A percentile compares a stretch with the other conserved stretches of the same genome.
Evolutionary conservation across 2,113 vertebrate genomes (phyloP).

Genomic region (Zosterops pallidus): DNA sequence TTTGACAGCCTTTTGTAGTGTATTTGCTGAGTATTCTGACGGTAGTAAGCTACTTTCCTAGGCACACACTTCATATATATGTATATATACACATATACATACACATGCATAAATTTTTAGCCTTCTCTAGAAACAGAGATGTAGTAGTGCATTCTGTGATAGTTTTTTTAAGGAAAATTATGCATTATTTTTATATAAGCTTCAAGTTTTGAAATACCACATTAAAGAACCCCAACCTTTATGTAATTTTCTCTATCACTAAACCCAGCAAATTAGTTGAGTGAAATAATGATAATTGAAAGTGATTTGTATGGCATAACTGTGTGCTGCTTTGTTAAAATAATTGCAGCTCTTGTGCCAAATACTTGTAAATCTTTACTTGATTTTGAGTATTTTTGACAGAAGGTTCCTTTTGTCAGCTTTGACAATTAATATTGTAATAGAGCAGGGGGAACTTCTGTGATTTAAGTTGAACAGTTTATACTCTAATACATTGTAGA

Average conservation of each 20-base stretch:
- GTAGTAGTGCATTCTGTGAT: neutral
- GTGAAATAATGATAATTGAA: neutral
- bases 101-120: neutral
- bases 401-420: conserved; percentile 1
- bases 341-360: conserved; percentile 8
- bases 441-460: neutral
- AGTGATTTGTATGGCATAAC: neutral
- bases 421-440: conserved; percentile 54
- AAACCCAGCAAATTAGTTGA: neutral
- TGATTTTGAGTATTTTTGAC: conserved; percentile 56
- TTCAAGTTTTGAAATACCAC: neutral
- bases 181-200: neutral
- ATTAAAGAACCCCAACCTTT: neutral
- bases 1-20: neutral
- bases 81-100: fast-evolving
- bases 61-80: no score
- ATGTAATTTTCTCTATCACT: neutral
- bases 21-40: neutral
- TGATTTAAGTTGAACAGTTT: conserved; percentile 1
- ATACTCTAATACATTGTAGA: neutral
- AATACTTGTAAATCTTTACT: conserved; percentile 30
- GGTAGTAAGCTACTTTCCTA: neutral
- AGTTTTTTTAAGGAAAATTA: neutral
- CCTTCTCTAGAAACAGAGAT: neutral
- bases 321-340: neutral